phyloP scores from a whole-genome alignment of 2,113 vertebrate genomes.

The Planiliza haematocheilus region DNA sequence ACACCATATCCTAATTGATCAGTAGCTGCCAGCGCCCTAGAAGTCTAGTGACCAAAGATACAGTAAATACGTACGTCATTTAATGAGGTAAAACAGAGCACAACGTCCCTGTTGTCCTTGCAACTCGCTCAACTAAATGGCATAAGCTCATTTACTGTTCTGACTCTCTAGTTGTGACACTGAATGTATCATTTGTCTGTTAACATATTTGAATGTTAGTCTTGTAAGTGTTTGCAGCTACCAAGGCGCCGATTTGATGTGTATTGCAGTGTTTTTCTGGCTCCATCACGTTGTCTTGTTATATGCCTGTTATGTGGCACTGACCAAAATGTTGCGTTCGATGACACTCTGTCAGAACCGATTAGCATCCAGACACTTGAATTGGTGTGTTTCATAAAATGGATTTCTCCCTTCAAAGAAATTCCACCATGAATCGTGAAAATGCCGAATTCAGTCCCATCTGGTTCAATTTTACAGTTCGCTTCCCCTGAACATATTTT shows the following conservation, averaged over 20 bases:
- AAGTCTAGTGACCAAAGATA: too few species aligned
- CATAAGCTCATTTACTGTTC: background rate
- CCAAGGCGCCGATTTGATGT: slow-evolving; percentile 45
- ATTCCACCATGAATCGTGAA: background rate
- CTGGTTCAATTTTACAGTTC: background rate
- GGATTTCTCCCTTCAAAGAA: background rate
- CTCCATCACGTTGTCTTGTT: slow-evolving; percentile 80
- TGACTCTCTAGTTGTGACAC: slow-evolving; percentile 42
- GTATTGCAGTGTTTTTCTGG: slow-evolving; percentile 66
- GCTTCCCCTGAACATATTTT: slow-evolving; percentile 52
- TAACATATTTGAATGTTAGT: slow-evolving; percentile 78
- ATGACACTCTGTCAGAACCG: background rate
- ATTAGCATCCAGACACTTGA: background rate
- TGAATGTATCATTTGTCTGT: slow-evolving; percentile 81
- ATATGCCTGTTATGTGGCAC: slow-evolving; percentile 78
- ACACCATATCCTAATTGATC: background rate
- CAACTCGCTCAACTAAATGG: background rate
- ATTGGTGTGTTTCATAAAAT: background rate
- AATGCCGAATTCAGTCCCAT: slow-evolving; percentile 4
- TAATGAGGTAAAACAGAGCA: too few species aligned
- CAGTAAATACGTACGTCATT: too few species aligned
- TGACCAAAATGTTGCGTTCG: slow-evolving; percentile 72
- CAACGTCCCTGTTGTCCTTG: background rate
- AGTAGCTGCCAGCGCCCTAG: too few species aligned
- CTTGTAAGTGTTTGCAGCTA: slow-evolving; percentile 60